Base-by-base conservation (phyloP, 2,113 vertebrate genomes). In the Psephotus haematonotus region DNA sequence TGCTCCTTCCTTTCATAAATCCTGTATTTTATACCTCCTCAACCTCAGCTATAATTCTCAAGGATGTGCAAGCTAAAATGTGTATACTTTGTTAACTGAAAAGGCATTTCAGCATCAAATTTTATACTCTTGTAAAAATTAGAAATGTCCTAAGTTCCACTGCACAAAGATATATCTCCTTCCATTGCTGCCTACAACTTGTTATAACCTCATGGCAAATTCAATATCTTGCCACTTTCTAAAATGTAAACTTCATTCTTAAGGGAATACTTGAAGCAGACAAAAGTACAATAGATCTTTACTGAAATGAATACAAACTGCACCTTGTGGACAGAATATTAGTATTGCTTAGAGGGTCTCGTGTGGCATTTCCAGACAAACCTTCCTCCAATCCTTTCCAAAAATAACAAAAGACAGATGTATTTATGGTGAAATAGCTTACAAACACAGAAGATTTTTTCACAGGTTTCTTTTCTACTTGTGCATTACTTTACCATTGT, bases 81-180 rank as follows among this genome's bases (percentile, higher is more conserved):
- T 49, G 33, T 92, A 92, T 43, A 63, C 63, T 93, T 39, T 92
- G 69, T 78, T 84, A 84, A 44, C 71, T 62, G 68, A 82, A 95
- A 85, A 95, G 69, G 77, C 50, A 64, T 64, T 96, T 94, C 82
- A 81, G 79, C 92, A 78, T 75, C 86, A 92, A 89, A 59, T 74
- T 95, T 93, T 91, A 92, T 86, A 82, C 37, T 89, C 64, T 65
- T 86, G 82, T 85, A 96, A 96, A 96, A 97, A 72, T 52, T 91
- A 94, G 76, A 94, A 94, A 35, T 62, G 74, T 88, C 74, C 24
- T 71, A 94, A 64, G 80, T 72, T 43, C 81, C 76, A 69, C 80
- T 31, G 14, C 62, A 17, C 25, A 92, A 92, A 82, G 63, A 63
- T 69, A 41, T 33, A 91, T 57, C 82, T 86, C 63, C 64, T 93